Evolutionary conservation across 2,888 invertebrate genomes (phyloP).

Genomic region (Tuta absoluta): DNA sequence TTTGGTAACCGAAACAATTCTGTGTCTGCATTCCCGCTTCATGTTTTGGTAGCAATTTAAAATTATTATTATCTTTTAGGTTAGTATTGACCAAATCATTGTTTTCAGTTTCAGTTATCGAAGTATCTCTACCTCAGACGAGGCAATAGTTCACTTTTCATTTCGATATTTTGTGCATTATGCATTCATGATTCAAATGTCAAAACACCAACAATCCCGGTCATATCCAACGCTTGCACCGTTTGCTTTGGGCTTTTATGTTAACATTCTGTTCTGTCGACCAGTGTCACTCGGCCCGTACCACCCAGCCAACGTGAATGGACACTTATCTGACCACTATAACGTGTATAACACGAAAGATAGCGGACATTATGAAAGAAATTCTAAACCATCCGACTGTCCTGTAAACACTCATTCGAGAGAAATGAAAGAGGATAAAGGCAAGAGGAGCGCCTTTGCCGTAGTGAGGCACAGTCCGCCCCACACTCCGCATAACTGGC

Average conservation of each 20-base stretch:
- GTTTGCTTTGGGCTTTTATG: conserved; percentile 74
- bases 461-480: conserved; percentile 83
- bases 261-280: conserved; percentile 69
- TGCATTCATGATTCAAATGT: background rate
- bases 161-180: too few relatives aligned
- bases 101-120: conserved; percentile 10
- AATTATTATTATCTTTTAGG: conserved; percentile 1
- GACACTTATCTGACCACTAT: conserved; percentile 75
- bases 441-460: conserved; percentile 82
- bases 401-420: conserved; percentile 77
- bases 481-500: conserved; percentile 78
- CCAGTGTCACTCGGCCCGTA: conserved; percentile 78
- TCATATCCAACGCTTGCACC: conserved; percentile 61
- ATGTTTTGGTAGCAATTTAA: conserved; percentile 6
- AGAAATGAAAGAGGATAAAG: conserved; percentile 74
- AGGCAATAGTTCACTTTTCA: too few relatives aligned
- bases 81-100: background rate
- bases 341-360: conserved; percentile 77
- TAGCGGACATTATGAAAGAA: conserved; percentile 78
- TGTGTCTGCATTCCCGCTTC: background rate
- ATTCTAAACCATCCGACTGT: conserved; percentile 72
- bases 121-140: background rate
- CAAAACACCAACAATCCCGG: conserved; percentile 46
- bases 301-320: conserved; percentile 75
- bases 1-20: conserved; percentile 22